Percentiles rank a stretch among this genome's conserved stretches.
These are phyloP conservation scores for Muntiacus reevesi DNA, from an alignment of 2,113 vertebrate genomes.

Conservation along the genomic window DNA sequence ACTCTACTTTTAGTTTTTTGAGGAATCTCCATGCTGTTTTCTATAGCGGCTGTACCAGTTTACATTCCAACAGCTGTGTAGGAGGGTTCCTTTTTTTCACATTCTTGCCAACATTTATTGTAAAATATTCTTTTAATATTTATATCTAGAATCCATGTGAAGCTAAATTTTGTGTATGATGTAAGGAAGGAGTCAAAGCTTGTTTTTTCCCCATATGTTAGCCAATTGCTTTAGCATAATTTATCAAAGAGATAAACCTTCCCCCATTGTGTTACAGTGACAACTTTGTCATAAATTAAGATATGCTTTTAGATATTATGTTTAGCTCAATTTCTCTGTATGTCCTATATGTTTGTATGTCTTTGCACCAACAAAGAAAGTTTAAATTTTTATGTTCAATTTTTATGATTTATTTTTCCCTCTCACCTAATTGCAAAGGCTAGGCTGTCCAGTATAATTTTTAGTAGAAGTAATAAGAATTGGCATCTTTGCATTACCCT, in stretches of 20 bases:
- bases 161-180: neutral
- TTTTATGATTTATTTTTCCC: neutral
- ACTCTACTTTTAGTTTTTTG: neutral
- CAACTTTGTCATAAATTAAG: neutral
- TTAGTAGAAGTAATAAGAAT: neutral
- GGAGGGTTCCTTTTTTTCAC: neutral
- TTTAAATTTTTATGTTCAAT: neutral
- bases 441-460: neutral
- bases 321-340: neutral
- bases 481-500: neutral
- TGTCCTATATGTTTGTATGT: neutral
- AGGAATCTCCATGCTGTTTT: neutral
- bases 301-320: neutral
- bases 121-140: neutral
- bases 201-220: neutral
- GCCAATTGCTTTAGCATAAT: neutral
- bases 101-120: neutral
- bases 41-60: neutral
- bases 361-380: neutral
- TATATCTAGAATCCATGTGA: neutral
- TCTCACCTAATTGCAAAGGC: neutral
- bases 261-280: neutral
- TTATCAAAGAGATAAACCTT: neutral
- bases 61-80: neutral
- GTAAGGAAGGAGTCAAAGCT: neutral